A percentile compares a stretch with the other conserved stretches of the same genome.
These are phyloP conservation scores for Deroplatys truncata DNA, from an alignment of 2,888 invertebrate genomes.

Conservation along the genomic window DNA sequence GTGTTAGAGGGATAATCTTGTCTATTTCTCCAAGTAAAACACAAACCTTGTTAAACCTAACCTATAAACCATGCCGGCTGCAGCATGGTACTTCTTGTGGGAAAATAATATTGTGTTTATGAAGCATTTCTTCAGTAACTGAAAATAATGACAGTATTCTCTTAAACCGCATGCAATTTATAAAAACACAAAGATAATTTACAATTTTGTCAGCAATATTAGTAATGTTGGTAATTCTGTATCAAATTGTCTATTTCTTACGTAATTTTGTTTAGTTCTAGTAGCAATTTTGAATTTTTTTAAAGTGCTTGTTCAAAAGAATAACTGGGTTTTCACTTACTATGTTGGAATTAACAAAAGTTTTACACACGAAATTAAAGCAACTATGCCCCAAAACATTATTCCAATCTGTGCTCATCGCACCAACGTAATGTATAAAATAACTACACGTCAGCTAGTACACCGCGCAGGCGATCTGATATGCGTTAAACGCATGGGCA, in stretches of 20 bases:
- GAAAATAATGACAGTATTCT: too few relatives aligned
- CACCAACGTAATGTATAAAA: background rate
- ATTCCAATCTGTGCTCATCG: background rate
- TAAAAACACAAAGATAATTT: too few relatives aligned
- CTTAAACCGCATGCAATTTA: too few relatives aligned
- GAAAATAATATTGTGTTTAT: too few relatives aligned
- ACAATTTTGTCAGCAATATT: background rate
- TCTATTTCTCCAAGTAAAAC: too few relatives aligned
- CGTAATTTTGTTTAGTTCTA: background rate
- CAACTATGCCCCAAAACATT: conserved; percentile 36
- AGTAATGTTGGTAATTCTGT: background rate
- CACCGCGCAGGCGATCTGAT: background rate
- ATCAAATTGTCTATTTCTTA: background rate
- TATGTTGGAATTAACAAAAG: conserved; percentile 71
- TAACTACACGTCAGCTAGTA: background rate
- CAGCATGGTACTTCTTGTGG: background rate
- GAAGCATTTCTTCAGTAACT: too few relatives aligned
- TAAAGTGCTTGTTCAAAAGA: background rate
- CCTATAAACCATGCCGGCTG: background rate
- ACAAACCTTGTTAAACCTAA: background rate
- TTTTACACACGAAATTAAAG: conserved; percentile 60
- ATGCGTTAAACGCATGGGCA: too few relatives aligned
- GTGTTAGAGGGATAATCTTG: too few relatives aligned
- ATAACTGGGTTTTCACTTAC: conserved; percentile 53
- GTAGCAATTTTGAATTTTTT: background rate